These are phyloP conservation scores for Suillia variegata DNA, from an alignment of 2,888 invertebrate species.

Conservation along the genomic window DNA sequence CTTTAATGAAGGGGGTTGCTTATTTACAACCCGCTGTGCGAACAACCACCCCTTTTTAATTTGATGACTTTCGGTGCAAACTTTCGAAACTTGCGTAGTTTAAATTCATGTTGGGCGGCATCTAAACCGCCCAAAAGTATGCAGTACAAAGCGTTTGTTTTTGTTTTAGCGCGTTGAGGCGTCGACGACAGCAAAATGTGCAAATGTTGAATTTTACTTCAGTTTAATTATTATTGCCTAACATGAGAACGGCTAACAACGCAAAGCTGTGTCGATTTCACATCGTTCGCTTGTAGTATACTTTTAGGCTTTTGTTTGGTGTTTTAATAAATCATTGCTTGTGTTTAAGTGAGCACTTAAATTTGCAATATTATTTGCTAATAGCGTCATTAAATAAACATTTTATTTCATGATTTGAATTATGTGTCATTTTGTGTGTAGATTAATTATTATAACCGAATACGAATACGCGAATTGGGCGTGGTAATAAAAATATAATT, in stretches of 20 bases:
- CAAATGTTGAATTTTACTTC: not conserved
- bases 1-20: not conserved
- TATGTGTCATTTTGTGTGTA: not conserved
- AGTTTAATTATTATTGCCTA: constrained; percentile 4
- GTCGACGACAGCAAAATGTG: not conserved
- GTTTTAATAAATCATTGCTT: not conserved
- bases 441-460: no score
- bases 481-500: no score
- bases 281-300: not conserved
- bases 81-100: no score
- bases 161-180: no score
- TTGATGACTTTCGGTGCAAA: not conserved
- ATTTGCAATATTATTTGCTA: not conserved
- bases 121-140: no score
- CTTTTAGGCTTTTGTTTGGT: not conserved
- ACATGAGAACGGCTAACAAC: not conserved
- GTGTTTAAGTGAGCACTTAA: not conserved
- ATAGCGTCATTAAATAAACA: not conserved
- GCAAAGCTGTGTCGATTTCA: not conserved
- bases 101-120: no score
- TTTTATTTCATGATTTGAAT: not conserved
- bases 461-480: no score
- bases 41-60: not conserved
- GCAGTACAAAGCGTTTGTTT: no score
- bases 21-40: not conserved